A percentile compares a stretch with the other conserved stretches of the same genome.
phyloP scores from a whole-genome alignment of 2,797 vertebrate genomes.

The Syndactyla subalaris region DNA sequence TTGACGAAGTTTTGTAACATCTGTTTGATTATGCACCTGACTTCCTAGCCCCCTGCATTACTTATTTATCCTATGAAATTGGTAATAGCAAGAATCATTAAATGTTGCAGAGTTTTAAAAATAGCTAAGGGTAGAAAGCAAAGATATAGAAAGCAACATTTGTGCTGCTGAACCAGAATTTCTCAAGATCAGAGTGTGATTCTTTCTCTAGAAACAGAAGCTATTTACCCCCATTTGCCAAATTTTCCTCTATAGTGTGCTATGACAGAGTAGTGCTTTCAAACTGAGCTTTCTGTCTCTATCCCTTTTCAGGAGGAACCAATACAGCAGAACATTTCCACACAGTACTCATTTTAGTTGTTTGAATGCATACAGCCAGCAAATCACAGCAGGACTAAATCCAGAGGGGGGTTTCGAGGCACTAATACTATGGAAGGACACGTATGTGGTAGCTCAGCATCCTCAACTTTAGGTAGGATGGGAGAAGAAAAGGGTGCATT shows the following conservation, averaged over 20 bases:
- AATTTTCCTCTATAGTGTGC: neutral
- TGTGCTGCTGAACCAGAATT: neutral
- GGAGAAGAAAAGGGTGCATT: neutral
- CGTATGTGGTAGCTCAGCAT: neutral
- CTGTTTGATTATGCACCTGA: neutral
- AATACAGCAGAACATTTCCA: neutral
- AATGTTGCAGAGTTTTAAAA: neutral
- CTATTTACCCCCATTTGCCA: neutral
- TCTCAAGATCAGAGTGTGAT: neutral
- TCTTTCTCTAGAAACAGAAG: neutral
- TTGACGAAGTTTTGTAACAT: neutral
- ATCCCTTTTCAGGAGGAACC: neutral
- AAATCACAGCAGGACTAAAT: neutral
- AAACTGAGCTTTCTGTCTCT: neutral
- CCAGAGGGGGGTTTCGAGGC: neutral
- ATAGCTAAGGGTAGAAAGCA: neutral
- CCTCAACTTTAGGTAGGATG: neutral
- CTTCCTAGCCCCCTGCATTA: neutral
- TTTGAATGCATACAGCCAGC: neutral
- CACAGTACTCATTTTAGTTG: neutral
- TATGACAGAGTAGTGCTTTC: neutral
- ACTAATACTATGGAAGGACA: neutral
- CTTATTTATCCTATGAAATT: neutral
- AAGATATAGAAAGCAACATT: neutral
- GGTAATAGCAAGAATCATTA: neutral